Evolutionary conservation across 2,113 vertebrate genomes (phyloP), one percentile per base, ranked within the genome.

Genomic region (Saccopteryx bilineata): DNA sequence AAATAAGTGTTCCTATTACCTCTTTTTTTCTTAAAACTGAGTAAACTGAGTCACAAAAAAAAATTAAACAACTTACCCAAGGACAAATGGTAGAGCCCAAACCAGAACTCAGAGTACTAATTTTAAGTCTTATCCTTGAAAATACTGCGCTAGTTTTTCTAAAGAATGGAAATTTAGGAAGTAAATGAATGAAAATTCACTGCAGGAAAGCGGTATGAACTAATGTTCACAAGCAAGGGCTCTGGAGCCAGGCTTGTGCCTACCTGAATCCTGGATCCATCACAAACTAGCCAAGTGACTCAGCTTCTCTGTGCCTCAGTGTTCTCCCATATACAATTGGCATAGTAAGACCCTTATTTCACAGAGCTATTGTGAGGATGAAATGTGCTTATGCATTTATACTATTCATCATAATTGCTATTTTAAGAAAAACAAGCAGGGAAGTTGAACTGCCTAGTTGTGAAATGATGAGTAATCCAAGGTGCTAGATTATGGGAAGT

Each of bases 321-420:
- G 87, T 94, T 12, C 31, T 81, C 7, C 9, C 1, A 28, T 17
- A 2, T 56, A 26, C 18, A 65, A n/a, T 23, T 50, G 61, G 12
- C 66, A 86, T 46, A 58, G 69, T 46, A 81, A 90, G 13, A 63
- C 75, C 79, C 9, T 54, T 88, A 54, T 80, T 91, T 87, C 65
- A 74, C 39, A 87, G 28, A 79, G 5, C 24, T 52, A 2, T 15
- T 88, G 6, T 69, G 26, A 88, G 10, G 52, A 68, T 54, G 10
- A 69, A 88, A 50, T 60, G 1, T 97, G 66, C 78, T 21, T 11
- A 76, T 65, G 23, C 6, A 14, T 61, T 72, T 52, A 85, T 68
- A 61, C 76, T 78, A 82, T 15, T 15, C 82, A 74, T 63, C 4
- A 11, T 39, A 76, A 21, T 39, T 61, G 5, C 21, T 68, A 8